A percentile compares a stretch with the other conserved stretches of the same genome.
Conservation (phyloP, 2,797 vertebrate genomes). For the Erithacus rubecula region DNA sequence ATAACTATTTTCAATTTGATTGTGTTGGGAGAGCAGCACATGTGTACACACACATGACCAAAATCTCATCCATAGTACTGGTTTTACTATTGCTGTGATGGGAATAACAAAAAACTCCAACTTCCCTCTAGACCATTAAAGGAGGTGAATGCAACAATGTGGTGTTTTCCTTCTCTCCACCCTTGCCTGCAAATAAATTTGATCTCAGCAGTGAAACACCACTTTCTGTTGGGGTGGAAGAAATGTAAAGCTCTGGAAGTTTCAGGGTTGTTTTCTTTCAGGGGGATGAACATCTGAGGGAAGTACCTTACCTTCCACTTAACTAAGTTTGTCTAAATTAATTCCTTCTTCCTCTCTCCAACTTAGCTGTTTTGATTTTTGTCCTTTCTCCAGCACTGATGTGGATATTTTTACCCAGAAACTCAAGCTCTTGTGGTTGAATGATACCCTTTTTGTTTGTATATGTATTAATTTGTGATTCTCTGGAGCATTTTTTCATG, state of each 20-base stretch:
- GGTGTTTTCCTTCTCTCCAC: not conserved
- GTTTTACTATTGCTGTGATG: not conserved
- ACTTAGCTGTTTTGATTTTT: not conserved
- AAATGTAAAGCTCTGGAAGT: not conserved
- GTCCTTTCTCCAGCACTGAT: not conserved
- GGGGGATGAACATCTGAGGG: not conserved
- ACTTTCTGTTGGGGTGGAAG: not conserved
- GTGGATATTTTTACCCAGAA: not conserved
- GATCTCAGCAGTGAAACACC: not conserved
- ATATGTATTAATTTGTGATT: not conserved
- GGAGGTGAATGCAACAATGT: not conserved
- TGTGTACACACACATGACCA: not conserved
- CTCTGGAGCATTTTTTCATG: not conserved
- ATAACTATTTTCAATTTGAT: not conserved
- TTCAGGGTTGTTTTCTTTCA: not conserved
- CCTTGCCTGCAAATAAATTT: not conserved
- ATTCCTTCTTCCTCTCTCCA: not conserved
- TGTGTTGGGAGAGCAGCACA: not conserved
- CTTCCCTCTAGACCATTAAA: not conserved
- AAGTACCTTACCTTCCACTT: not conserved
- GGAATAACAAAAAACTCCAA: not conserved
- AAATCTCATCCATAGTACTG: not conserved
- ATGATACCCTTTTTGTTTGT: not conserved
- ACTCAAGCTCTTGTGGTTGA: not conserved
- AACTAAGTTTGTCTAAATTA: not conserved